Evolutionary conservation across 2,888 invertebrate genomes (phyloP), one percentile per base, ranked within the genome.

Genomic region (Mongoloraphidia duomilia): DNA sequence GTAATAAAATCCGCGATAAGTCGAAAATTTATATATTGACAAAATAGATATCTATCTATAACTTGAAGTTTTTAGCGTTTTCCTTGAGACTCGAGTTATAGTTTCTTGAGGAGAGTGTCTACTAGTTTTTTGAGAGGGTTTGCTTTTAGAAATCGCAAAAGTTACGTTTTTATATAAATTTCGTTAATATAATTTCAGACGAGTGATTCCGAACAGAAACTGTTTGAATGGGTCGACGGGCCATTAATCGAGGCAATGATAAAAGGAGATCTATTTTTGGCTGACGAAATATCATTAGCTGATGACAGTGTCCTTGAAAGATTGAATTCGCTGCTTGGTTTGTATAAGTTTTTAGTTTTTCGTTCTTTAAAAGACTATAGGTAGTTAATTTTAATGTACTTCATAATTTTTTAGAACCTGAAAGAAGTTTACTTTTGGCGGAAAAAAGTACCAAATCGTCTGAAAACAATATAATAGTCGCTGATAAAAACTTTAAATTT

Each of bases 161-260:
- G 4, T 3, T 4, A 17, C 17, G 17, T 17, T 17, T 17, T 17
- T 17, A 17, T 17, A 17, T 17, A 3, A 17, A 17, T 17, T 14
- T 42, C 11, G 14, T 26, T 14, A 42, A 26, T 17, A 4, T 13
- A 26, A 2, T 17, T 17, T 33, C 26, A 42, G 42, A 42, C 17
- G 33, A 12, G 26, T 26, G 42, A 42, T 11, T 33, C 42, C 17
- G 34, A 48, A 9, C n/a, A 14, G 10, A 12, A 40, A 37, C 69
- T 97, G 11, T 97, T 98, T 65, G 95, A 97, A 69, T 99, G 98
- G 98, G 82, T 87, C 0, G 94, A 99, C 65, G 99, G 99, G 0
- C 94, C 96, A 0, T 72, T 99, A 47, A 85, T 98, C 44, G 73
- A 79, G 52, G 85, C 96, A 0, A 95, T 99, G 96, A 74, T 77